Evolutionary conservation across 2,797 vertebrate species (phyloP).

Genomic region (Hydrocynus forskahlii): DNA sequence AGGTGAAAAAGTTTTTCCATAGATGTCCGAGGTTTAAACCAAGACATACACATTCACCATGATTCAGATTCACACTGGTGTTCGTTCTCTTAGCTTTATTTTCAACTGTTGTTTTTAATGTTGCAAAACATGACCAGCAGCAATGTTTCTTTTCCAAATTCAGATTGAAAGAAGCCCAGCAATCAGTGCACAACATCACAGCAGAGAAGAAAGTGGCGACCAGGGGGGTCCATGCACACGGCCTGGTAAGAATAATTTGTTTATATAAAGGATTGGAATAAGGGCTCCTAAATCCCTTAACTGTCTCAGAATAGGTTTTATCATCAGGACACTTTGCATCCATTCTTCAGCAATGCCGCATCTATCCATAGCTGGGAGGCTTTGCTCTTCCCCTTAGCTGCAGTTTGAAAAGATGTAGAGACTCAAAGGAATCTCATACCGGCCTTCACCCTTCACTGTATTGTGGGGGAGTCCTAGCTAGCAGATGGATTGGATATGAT

Average conservation of each 20-base stretch:
- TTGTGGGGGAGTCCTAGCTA: too few species aligned
- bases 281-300: not conserved
- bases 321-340: too few species aligned
- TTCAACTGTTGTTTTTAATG: not conserved
- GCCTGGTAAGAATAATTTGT: conserved; percentile 84
- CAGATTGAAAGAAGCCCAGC: conserved; percentile 91
- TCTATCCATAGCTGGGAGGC: too few species aligned
- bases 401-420: too few species aligned
- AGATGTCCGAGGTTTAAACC: not conserved
- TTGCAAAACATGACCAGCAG: not conserved
- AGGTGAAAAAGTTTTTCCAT: conserved; percentile 76
- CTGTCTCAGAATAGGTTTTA: not conserved
- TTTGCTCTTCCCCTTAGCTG: too few species aligned
- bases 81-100: not conserved
- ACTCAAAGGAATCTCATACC: too few species aligned
- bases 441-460: too few species aligned
- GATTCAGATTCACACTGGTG: not conserved
- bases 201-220: conserved; percentile 95
- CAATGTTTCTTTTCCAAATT: conserved; percentile 54
- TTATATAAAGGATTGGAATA: not conserved
- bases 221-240: conserved; percentile 88
- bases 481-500: too few species aligned
- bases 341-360: too few species aligned
- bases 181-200: conserved; percentile 89
- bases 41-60: not conserved